Evolutionary conservation across 1,140 invertebrate genomes (phyloP), one percentile per base, ranked within the genome.

Genomic region (Lerema accius): DNA sequence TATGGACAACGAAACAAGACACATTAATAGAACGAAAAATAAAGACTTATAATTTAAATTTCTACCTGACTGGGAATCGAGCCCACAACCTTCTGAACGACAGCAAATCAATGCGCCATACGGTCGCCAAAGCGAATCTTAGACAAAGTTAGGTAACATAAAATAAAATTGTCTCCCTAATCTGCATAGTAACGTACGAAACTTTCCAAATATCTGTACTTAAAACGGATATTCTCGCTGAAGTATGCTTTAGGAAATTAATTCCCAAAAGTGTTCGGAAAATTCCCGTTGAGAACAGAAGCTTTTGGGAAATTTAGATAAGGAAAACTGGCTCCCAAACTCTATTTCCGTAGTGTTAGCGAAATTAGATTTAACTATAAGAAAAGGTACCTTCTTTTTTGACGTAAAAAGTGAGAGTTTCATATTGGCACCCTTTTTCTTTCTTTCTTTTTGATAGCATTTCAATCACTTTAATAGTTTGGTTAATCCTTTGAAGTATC

Each of bases 231-330:
- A 9, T 32, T 7, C 9, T 9, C 28, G 7, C 40, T 15, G 15
- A 42, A 42, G 15, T 42, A 42, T 42, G 14, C 14, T 42, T 15
- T 42, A 15, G 15, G 7, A 42, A 14, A 15, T 42, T 42, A 42
- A 42, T 42, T 15, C 40, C 40, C 15, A 42, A 15, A 42, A 42
- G 40, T 42, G 3, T 9, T 42, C n/a, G 3, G 40, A 42, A 42
- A 42, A 42, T 42, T 42, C 13, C 40, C 15, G 40, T 4, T 3
- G 40, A 10, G 40, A 15, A 9, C 15, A 15, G 4, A 15, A 42
- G 40, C 40, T 15, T 32, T 32, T 7, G 28, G 40, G 14, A 43
- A 43, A 16, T 43, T 10, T 43, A 17, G 2, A 43, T 43, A 43
- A 43, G 14, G 9, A 16, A 43, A 45, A 32, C 28, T 32, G 4